Base-by-base conservation (phyloP, 2,797 vertebrate genomes). In the Trichosurus vulpecula region DNA sequence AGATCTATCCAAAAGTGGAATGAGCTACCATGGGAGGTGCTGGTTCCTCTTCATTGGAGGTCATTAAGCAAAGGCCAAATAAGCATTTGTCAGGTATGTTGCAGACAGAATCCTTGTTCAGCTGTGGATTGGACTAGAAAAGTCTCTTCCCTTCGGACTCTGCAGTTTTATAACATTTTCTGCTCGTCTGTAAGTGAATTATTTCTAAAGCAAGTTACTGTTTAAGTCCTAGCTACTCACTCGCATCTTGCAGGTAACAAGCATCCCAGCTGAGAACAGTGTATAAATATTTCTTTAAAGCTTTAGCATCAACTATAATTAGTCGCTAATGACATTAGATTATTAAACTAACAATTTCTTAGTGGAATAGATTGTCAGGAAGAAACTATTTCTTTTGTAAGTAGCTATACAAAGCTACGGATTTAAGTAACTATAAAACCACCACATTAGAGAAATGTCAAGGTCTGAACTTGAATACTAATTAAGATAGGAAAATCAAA, bases 231-330 rank as follows among this genome's bases (percentile, higher is more conserved):
- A 96, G 30, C 14, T 94, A 30, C 93, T 97, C 96, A 91, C 53
- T 91, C 74, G 91, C 95, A 97, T 93, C 12, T 74, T 89, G 16
- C 47, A 94, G 30, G 92, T 87, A 95, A 95, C 14, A 55, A 94
- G 52, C 41, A 96, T 81, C 6, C 2, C 94, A 95, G 16, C 0
- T 95, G 92, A 96, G 13, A 95, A 74, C 54, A 66, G 3, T 54
- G 58, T 92, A 66, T 81, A 97, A 97, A 91, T 4, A 54, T 1
- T 95, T 97, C 94, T 97, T 98, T 90, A 96, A 92, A 97, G 66
- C 4, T 57, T 93, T 92, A 57, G 3, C 61, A 27, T 57, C 95
- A 95, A 66, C 91, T 74, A 10, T 91, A 97, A 58, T 97, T 97
- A 96, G 91, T 96, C 93, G 53, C 87, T 66, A 97, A 53, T 35